Evolutionary conservation across 2,113 vertebrate genomes (phyloP), one percentile per base, ranked within the genome.

Genomic region (Glaucomys volans): DNA sequence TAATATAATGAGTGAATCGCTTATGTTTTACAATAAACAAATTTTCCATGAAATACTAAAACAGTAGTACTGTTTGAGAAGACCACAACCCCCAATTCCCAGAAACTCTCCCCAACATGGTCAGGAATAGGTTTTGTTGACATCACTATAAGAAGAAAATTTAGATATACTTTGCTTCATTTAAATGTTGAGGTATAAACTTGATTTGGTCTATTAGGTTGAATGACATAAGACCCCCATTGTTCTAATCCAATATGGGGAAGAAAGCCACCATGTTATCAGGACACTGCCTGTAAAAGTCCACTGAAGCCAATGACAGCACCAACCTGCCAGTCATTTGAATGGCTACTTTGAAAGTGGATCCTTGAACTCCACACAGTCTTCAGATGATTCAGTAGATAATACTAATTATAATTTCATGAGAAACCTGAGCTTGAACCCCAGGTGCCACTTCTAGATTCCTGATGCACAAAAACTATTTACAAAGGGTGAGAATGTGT

Each of bases 31-130:
- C 47, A 94, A 54, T 72, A 69, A 91, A 62, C 17, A 42, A 44
- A 12, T 37, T 91, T 69, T 94, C 64, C 62, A 54, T 84, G 50
- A 87, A 91, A 69, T 88, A 26, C 17, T 84, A 96, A 91, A 88
- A 57, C 11, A 62, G 32, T 35, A 57, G 11, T 64, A 69, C 4
- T 88, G 12, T 83, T 72, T 83, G 90, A 93, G 76, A 93, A 91
- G 64, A 88, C 40, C 71, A 76, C 47, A 75, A 52, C 3, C 32
- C 24, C n/a, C n/a, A 69, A 9, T 44, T 10, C 16, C 26, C 44
- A 77, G 13, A 87, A 42, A 12, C 44, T 32, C 11, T 47, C 32
- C 32, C 72, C 64, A 17, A 90, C 90, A 93, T 1, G 9, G 35
- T 85, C 40, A 80, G 44, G 69, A 92, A 88, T 20, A 1, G 22